Percentiles rank a stretch among this genome's conserved stretches.
Conservation (phyloP, 2,797 vertebrate genomes). For the Sciurus carolinensis region DNA sequence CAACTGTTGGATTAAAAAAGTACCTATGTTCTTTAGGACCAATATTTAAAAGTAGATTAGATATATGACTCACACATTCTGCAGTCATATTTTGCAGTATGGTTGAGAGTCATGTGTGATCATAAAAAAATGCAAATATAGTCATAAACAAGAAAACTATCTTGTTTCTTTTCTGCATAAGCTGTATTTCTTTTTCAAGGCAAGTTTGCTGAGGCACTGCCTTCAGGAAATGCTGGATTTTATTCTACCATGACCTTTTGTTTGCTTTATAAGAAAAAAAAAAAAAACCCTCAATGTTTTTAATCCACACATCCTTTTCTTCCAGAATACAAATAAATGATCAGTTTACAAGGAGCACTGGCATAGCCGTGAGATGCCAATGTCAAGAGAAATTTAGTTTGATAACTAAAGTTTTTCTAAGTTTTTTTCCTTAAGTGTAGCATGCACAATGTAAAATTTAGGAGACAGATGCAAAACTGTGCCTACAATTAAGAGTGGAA, state of each 20-base stretch:
- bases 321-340: conserved; percentile 42
- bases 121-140: conserved; percentile 34
- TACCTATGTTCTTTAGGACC: background rate
- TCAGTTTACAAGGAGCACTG: conserved; percentile 70
- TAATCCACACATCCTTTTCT: conserved; percentile 43
- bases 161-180: conserved; percentile 54
- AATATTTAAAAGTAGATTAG: conserved; percentile 74
- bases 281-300: background rate
- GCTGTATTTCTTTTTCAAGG: conserved; percentile 37
- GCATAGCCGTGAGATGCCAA: conserved; percentile 68
- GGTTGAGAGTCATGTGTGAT: background rate
- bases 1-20: background rate
- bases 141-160: conserved; percentile 65
- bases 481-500: background rate
- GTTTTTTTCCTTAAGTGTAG: background rate
- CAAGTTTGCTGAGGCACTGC: background rate
- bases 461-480: conserved; percentile 14
- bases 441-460: background rate
- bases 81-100: background rate
- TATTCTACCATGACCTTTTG: conserved; percentile 26
- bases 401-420: conserved; percentile 47
- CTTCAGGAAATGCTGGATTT: conserved; percentile 30
- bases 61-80: background rate
- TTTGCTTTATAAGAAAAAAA: conserved; percentile 35
- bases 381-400: conserved; percentile 77